Conservation (phyloP, 2,888 invertebrate genomes). For the Geotrupes spiniger region DNA sequence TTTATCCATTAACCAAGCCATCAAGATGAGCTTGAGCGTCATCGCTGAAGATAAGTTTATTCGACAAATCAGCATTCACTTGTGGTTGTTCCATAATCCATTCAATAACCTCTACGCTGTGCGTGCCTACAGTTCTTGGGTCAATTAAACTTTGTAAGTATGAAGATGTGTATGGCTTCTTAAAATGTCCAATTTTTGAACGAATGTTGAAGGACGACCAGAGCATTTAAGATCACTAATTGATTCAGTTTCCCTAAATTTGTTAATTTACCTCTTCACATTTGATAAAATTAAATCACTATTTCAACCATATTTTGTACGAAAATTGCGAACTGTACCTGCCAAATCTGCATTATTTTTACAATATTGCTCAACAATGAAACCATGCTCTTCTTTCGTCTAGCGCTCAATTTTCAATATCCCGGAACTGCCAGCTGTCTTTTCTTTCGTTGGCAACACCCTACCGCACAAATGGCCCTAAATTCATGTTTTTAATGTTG, state of each 20-base stretch:
- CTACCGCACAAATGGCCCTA: not conserved
- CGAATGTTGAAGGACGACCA: conserved; percentile 27
- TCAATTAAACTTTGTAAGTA: conserved; percentile 25
- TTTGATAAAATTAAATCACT: conserved; percentile 33
- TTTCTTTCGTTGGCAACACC: conserved; percentile 1
- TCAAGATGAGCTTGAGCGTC: conserved; percentile 36
- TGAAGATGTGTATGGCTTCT: conserved; percentile 32
- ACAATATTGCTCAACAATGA: not conserved
- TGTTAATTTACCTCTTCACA: conserved; percentile 36
- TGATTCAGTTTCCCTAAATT: conserved; percentile 35
- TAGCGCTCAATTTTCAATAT: conserved; percentile 1
- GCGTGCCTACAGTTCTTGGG: conserved; percentile 25
- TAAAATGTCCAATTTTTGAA: conserved; percentile 25
- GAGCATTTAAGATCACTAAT: conserved; percentile 34
- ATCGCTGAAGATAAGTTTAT: conserved; percentile 28
- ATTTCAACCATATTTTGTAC: conserved; percentile 33
- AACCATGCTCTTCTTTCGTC: not conserved
- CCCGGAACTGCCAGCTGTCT: not conserved
- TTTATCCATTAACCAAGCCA: conserved; percentile 40
- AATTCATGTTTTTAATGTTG: not conserved
- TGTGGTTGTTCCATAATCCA: conserved; percentile 23
- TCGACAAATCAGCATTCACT: conserved; percentile 24
- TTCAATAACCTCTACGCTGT: conserved; percentile 26
- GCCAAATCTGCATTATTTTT: not conserved
- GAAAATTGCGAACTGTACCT: conserved; percentile 15